Conservation (phyloP, 1,140 invertebrate genomes). For the Aphelenchoides avenae region DNA sequence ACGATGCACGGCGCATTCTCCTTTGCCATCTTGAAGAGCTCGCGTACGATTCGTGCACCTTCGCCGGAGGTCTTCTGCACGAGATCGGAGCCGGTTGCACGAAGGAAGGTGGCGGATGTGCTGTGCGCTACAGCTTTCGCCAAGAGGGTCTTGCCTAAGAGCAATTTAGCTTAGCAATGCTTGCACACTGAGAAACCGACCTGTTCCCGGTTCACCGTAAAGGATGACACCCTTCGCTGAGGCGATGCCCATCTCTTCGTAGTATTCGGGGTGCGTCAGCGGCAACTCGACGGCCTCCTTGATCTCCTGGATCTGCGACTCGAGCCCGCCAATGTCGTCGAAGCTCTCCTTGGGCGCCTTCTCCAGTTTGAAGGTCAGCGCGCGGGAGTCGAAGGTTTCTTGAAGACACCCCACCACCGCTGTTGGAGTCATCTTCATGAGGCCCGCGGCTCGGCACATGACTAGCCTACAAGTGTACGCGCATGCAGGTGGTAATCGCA, state of each 20-base stretch:
- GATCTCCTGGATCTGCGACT: conserved; percentile 98
- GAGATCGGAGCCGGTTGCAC: conserved; percentile 91
- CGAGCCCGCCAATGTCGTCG: conserved; percentile 94
- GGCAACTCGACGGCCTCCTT: conserved; percentile 97
- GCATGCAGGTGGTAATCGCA: not conserved
- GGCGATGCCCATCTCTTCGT: conserved; percentile 96
- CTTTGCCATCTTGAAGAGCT: conserved; percentile 97
- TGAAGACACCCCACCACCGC: too few species aligned
- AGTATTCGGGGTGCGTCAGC: conserved; percentile 92
- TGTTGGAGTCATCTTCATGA: too few species aligned
- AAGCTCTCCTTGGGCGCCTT: conserved; percentile 99
- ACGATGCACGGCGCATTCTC: conserved; percentile 98
- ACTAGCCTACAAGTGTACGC: not conserved
- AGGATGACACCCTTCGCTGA: conserved; percentile 95
- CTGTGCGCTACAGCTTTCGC: conserved; percentile 91
- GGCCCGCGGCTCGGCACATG: conserved; percentile 96
- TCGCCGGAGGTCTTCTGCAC: conserved; percentile 98
- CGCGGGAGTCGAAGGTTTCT: conserved; percentile 97
- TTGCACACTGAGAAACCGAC: conserved; percentile 66
- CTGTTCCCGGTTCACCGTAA: conserved; percentile 89
- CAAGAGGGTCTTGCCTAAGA: conserved; percentile 90
- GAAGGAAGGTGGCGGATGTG: conserved; percentile 97
- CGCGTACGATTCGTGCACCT: conserved; percentile 94
- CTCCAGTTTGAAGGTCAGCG: conserved; percentile 99
- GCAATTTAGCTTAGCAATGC: too few species aligned